Conservation (phyloP, 2,797 vertebrate species). For the Centroberyx gerrardi region DNA sequence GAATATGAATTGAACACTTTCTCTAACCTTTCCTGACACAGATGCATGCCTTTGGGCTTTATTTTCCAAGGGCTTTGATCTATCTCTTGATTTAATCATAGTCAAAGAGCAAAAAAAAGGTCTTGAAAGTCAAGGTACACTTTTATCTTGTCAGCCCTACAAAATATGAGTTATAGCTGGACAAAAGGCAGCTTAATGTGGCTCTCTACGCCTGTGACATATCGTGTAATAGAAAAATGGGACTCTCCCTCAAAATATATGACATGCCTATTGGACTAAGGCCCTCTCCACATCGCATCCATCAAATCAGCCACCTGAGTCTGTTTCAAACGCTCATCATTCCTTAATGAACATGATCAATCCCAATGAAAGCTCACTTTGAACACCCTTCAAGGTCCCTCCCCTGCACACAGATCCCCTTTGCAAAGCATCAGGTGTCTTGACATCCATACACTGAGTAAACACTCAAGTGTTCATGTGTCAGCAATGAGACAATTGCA, state of each 20-base stretch:
- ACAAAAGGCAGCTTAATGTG: conserved; percentile 72
- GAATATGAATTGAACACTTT: conserved; percentile 22
- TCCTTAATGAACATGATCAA: conserved; percentile 77
- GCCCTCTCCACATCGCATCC: conserved; percentile 60
- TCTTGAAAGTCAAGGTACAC: conserved; percentile 76
- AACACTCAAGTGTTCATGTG: conserved; percentile 44
- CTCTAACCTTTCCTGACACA: conserved; percentile 31
- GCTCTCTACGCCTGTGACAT: conserved; percentile 69
- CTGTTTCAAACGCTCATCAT: conserved; percentile 72
- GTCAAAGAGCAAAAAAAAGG: conserved; percentile 59
- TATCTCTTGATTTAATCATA: conserved; percentile 75
- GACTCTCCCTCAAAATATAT: conserved; percentile 66
- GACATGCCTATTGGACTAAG: conserved; percentile 64
- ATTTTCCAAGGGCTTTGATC: conserved; percentile 69
- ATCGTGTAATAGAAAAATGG: conserved; percentile 73
- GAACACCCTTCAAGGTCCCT: conserved; percentile 56
- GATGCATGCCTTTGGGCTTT: conserved; percentile 40
- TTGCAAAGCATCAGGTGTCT: conserved; percentile 60
- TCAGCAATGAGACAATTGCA: conserved; percentile 54
- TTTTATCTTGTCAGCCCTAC: conserved; percentile 73
- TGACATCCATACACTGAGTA: conserved; percentile 37
- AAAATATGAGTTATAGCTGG: conserved; percentile 76
- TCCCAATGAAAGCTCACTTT: conserved; percentile 60
- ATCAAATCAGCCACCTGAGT: conserved; percentile 73
- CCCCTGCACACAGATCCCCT: conserved; percentile 25